phyloP scores from a whole-genome alignment of 2,797 vertebrate species.

The Pseudotriccus pelzelni region DNA sequence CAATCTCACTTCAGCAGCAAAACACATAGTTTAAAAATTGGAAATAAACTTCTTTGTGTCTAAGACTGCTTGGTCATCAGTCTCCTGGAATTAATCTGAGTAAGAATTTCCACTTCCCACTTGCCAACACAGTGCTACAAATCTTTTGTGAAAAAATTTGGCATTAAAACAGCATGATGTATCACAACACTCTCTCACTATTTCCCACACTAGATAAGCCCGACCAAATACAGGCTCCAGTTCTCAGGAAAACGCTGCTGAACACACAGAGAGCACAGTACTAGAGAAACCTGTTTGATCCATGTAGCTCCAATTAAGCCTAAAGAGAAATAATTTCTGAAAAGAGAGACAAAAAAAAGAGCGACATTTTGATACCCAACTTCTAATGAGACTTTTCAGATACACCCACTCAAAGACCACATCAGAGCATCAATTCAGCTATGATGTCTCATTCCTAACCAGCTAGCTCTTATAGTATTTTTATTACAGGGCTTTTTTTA shows the following conservation, averaged over 20 bases:
- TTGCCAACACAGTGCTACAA: slow-evolving; percentile 40
- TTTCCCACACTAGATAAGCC: not conserved
- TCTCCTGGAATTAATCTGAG: slow-evolving; percentile 48
- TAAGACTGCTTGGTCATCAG: slow-evolving; percentile 56
- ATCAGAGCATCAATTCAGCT: not conserved
- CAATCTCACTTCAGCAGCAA: slow-evolving; percentile 44
- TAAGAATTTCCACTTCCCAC: slow-evolving; percentile 45
- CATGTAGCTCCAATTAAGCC: not conserved
- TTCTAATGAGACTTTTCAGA: not conserved
- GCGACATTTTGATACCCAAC: not conserved
- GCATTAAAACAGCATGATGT: slow-evolving; percentile 7
- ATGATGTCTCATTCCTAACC: not conserved
- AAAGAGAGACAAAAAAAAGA: not conserved
- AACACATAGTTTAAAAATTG: slow-evolving; percentile 48
- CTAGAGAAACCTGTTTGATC: not conserved
- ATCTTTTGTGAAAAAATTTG: slow-evolving; percentile 38
- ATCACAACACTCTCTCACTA: slow-evolving; percentile 15
- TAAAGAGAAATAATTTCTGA: not conserved
- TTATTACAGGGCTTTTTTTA: not conserved
- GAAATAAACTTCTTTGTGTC: slow-evolving; percentile 52
- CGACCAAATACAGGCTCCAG: not conserved
- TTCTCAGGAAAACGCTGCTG: not conserved
- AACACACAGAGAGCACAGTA: not conserved
- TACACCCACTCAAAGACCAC: not conserved
- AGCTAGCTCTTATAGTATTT: not conserved